Percentiles rank a stretch among this genome's conserved stretches.
Evolutionary conservation across 2,113 vertebrate genomes (phyloP).

Genomic region (Phyllostomus hastatus): DNA sequence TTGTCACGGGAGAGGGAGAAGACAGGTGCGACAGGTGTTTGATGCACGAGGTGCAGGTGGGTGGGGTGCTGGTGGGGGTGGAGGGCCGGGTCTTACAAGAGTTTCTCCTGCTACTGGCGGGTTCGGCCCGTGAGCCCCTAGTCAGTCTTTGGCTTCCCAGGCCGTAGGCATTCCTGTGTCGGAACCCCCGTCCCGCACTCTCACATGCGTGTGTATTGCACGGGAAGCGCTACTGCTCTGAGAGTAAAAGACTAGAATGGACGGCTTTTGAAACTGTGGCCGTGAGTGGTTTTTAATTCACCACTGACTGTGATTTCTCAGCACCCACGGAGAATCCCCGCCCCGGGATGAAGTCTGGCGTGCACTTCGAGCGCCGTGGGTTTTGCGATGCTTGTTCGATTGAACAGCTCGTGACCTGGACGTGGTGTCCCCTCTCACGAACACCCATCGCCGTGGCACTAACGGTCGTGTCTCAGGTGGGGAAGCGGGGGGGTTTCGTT

Average conservation of each 20-base stretch:
- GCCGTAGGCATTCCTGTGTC: neutral
- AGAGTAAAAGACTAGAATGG: neutral
- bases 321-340: neutral
- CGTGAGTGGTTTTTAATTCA: neutral
- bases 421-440: fast-evolving
- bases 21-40: neutral
- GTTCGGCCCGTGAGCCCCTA: neutral
- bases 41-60: too few species aligned
- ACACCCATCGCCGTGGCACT: too few species aligned
- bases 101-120: neutral
- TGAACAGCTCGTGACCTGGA: neutral
- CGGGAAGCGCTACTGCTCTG: fast-evolving
- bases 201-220: neutral
- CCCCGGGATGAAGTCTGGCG: fast-evolving
- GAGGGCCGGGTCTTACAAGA: neutral
- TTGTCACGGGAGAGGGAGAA: neutral
- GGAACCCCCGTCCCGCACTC: neutral
- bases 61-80: fast-evolving
- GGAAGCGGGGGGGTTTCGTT: neutral
- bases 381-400: too few species aligned
- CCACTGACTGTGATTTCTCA: neutral
- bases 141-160: neutral
- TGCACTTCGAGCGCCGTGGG: fast-evolving
- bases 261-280: neutral
- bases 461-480: neutral